Evolutionary conservation across 2,888 invertebrate species (phyloP), one percentile per base, ranked within the genome.

Genomic region (Boloria selene): DNA sequence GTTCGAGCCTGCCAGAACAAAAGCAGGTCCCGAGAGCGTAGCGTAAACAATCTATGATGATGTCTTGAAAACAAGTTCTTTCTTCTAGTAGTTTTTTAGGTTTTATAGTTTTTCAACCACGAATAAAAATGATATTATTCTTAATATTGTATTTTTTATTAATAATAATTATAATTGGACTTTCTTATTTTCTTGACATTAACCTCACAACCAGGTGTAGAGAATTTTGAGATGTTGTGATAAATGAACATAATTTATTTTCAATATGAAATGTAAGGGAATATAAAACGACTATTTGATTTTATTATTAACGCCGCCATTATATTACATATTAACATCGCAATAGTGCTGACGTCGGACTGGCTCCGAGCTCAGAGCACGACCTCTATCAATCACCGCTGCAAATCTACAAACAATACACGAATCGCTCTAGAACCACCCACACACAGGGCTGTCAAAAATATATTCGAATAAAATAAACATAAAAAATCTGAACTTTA

Each of bases 361-460:
- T 22, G 49, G 54, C 16, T 61, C 51, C 45, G 16, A 17, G 18
- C 38, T 16, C 45, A 5, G 50, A 13, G 10, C 14, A 17, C 74
- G 71, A 72, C 65, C 78, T 77, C 79, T 81, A 87, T 88, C 85
- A 83, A 88, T 87, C 88, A 87, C 75, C 42, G 62, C 74, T 72
- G 75, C 82, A 87, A 87, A 88, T 80, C 81, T 78, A 83, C 79
- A 84, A 87, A 87, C 85, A 87, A 88, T 87, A 79, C 72, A 74
- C 73, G 69, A 74, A 67, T 31, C 22, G n/a, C n/a, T n/a, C 44
- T 22, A 4, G 56, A 44, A 26, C 22, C 2, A 26, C 22, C 16
- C 26, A 58, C 1, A 42, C 13, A 4, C 6, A 64, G 63, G 63
- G 56, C 50, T 56, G n/a, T 14, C 50, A 14, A 49, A 10, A 17